Percentiles rank a stretch among this genome's conserved stretches.
phyloP scores from a whole-genome alignment of 1,140 invertebrate genomes.

The Eulimnadia texana region DNA sequence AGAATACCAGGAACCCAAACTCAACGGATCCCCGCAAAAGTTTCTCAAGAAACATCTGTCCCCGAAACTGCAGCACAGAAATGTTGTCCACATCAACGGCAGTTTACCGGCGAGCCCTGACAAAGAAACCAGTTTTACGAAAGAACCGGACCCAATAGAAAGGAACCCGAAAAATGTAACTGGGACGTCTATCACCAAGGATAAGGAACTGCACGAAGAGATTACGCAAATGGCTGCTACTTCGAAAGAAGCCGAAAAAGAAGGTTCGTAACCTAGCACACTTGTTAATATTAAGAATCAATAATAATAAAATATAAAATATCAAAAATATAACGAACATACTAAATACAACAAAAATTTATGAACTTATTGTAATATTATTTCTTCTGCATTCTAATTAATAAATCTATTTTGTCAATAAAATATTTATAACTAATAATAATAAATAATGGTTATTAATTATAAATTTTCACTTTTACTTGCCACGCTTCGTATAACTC shows the following conservation, averaged over 20 bases:
- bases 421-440: too few species aligned
- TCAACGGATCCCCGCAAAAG: slow-evolving; percentile 1
- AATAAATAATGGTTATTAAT: too few species aligned
- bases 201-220: not conserved
- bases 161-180: not conserved
- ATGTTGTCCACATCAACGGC: not conserved
- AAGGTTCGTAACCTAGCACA: not conserved
- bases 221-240: not conserved
- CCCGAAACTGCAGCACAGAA: not conserved
- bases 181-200: not conserved
- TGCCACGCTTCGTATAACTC: too few species aligned
- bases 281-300: too few species aligned
- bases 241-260: not conserved
- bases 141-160: not conserved
- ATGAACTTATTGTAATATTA: too few species aligned
- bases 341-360: too few species aligned
- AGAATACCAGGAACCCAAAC: not conserved
- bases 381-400: too few species aligned
- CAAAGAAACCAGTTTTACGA: not conserved
- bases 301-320: too few species aligned
- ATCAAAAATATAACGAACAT: too few species aligned
- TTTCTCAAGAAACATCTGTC: slow-evolving; percentile 1
- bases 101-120: not conserved
- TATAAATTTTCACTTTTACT: too few species aligned
- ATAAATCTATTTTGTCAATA: too few species aligned